These are phyloP conservation scores for Alosa alosa DNA, from an alignment of 2,113 vertebrate species.

Conservation along the genomic window DNA sequence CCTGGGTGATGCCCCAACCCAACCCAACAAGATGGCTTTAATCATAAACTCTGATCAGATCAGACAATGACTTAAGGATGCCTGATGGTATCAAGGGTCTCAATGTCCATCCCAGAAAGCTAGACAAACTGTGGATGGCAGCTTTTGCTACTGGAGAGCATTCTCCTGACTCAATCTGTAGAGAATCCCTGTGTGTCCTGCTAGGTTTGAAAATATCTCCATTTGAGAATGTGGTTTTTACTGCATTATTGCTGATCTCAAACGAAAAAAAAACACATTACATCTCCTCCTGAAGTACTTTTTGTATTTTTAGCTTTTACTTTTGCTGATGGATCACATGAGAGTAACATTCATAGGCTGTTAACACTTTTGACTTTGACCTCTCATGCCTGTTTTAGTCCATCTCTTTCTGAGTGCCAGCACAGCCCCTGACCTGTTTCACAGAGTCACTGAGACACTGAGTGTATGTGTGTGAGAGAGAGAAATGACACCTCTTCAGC, in stretches of 20 bases:
- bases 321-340: neutral
- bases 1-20: conserved; percentile 60
- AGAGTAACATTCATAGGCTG: neutral
- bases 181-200: neutral
- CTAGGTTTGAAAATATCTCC: neutral
- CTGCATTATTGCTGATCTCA: neutral
- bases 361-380: neutral
- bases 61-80: conserved; percentile 76
- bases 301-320: neutral
- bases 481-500: neutral
- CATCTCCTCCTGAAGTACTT: neutral
- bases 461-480: neutral
- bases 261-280: neutral
- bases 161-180: neutral
- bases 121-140: no score
- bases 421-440: neutral
- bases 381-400: neutral
- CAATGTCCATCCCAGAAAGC: no score
- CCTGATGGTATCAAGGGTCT: conserved; percentile 41
- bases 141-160: neutral
- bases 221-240: neutral
- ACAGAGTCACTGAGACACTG: neutral
- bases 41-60: conserved; percentile 69
- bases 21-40: conserved; percentile 46
- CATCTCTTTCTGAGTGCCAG: neutral